Base-by-base conservation (phyloP, 2,797 vertebrate genomes). In the Anguilla megastoma region DNA sequence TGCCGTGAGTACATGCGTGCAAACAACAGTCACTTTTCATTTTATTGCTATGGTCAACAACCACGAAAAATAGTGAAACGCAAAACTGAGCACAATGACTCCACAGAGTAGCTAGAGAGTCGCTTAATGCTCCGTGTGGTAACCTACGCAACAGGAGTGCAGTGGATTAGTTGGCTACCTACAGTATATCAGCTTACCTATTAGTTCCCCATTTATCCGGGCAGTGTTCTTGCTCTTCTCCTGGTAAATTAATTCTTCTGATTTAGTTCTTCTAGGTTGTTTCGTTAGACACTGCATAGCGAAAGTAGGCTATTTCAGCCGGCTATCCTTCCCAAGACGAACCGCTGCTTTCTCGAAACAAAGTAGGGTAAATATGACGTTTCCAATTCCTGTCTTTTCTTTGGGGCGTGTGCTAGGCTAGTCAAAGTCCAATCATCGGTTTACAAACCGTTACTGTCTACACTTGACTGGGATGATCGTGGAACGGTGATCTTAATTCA, bases 241-340 rank as follows among this genome's bases (percentile, higher is more conserved):
- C 92, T 92, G 93, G 0, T 95, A 93, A 83, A 93, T 87, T 74
- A 88, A 87, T 0, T 98, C 97, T 90, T 97, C 91, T 8, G 97
- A 96, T 84, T 74, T 91, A 21, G 90, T 97, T 92, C 92, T 94
- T 87, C 93, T 93, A 8, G 91, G 93, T 45, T 92, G 92, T 91
- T 94, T 91, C 1, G 92, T 90, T 27, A 97, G 52, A 91, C 97
- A 98, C 88, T 97, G 97, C 98, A 99, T 99, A 74, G 21, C 84
- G 14, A 63, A 76, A 24, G 48, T 76, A 50, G 36, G 36, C 36
- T 36, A 36, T 45, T 41, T n/a, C 41, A 48, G 21, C 41, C 76
- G 76, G 6, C 24, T 45, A 41, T 79, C 74, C 36, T 41, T 48
- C 36, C n/a, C 18, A 48, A 80, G 7, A 48, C 41, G 45, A 80